phyloP scores from a whole-genome alignment of 2,797 vertebrate species.

The Clarias laeviceps region DNA sequence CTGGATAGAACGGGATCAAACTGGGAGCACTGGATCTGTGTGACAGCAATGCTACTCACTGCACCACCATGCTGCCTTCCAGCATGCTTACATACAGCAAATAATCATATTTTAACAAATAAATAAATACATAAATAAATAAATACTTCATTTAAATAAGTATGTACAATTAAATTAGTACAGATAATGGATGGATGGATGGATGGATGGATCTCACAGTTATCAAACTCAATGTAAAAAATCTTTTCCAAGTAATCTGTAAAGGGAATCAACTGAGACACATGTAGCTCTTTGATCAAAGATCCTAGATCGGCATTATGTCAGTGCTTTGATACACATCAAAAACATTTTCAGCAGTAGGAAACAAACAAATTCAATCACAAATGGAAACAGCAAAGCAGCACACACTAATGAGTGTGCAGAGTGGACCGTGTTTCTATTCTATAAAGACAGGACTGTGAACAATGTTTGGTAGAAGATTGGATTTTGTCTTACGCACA shows the following conservation, averaged over 20 bases:
- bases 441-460: neutral
- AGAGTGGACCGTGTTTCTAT: neutral
- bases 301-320: neutral
- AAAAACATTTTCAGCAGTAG: neutral
- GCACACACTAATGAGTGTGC: constrained; percentile 5
- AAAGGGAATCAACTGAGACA: neutral
- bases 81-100: neutral
- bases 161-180: too few species aligned
- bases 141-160: too few species aligned
- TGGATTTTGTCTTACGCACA: constrained; percentile 15
- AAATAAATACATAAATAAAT: neutral
- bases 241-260: neutral
- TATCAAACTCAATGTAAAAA: neutral
- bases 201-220: neutral
- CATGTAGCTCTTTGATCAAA: neutral
- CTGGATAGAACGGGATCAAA: neutral
- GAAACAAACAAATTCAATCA: neutral
- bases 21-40: neutral
- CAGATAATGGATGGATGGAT: too few species aligned
- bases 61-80: neutral
- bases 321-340: neutral
- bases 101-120: neutral
- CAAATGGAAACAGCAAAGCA: neutral
- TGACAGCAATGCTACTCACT: neutral
- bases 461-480: constrained; percentile 16